These are phyloP conservation scores for Ophion ventricosus DNA, from an alignment of 2,888 invertebrate species.

Conservation along the genomic window DNA sequence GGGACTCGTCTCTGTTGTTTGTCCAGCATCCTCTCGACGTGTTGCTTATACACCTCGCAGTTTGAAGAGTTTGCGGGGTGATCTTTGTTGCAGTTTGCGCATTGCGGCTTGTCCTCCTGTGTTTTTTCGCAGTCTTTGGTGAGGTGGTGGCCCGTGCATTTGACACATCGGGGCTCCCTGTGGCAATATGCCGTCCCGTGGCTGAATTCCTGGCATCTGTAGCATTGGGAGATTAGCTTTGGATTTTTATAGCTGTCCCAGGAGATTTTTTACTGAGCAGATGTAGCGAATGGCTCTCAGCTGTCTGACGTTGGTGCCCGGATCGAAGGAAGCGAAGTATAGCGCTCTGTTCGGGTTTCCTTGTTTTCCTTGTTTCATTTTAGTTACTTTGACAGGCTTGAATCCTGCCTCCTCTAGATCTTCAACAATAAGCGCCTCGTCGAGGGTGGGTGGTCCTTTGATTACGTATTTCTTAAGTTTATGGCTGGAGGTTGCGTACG, in stretches of 20 bases:
- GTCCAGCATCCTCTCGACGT: constrained; percentile 33
- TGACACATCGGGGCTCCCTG: constrained; percentile 65
- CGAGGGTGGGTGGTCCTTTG: constrained; percentile 13
- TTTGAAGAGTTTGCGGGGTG: constrained; percentile 68
- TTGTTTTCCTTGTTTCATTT: background rate
- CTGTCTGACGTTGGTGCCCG: background rate
- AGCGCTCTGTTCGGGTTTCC: background rate
- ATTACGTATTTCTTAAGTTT: constrained; percentile 6
- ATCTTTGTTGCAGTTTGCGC: constrained; percentile 67
- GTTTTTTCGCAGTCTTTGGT: constrained; percentile 69
- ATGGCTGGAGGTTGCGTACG: background rate
- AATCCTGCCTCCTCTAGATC: constrained; percentile 1
- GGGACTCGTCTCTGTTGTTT: background rate
- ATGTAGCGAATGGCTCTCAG: constrained; percentile 21
- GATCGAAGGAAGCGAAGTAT: constrained; percentile 16
- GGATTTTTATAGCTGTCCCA: constrained; percentile 67
- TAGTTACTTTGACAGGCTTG: background rate
- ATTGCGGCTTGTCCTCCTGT: constrained; percentile 63
- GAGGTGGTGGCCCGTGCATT: constrained; percentile 67
- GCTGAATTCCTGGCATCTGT: constrained; percentile 71
- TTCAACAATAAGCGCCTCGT: background rate
- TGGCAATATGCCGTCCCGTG: constrained; percentile 69
- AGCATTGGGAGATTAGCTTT: constrained; percentile 69
- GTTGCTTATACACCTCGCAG: constrained; percentile 66
- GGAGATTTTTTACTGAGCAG: constrained; percentile 31